A percentile compares a stretch with the other conserved stretches of the same genome.
phyloP scores from a whole-genome alignment of 2,888 invertebrate species.

The Cephonodes hylas region DNA sequence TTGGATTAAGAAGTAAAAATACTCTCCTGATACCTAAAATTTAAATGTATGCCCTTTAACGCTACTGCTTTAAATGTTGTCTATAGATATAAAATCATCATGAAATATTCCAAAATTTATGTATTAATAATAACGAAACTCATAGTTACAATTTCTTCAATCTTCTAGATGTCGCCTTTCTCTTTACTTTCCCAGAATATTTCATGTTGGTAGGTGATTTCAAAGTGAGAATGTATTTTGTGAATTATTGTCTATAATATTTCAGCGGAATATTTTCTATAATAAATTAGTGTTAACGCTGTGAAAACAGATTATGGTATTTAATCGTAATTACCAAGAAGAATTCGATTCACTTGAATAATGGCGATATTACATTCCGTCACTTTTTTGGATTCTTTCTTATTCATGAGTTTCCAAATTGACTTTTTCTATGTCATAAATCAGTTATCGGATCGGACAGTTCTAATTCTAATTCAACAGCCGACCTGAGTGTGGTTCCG shows the following conservation, averaged over 20 bases:
- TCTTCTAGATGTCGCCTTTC: background rate
- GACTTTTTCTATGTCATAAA: conserved; percentile 1
- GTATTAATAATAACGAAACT: background rate
- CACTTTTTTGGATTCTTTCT: background rate
- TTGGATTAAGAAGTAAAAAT: background rate
- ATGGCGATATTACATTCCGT: background rate
- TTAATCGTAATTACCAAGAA: conserved; percentile 64
- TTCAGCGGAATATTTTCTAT: conserved; percentile 75
- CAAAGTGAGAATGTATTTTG: conserved; percentile 60
- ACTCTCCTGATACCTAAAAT: background rate
- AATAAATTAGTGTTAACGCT: conserved; percentile 64
- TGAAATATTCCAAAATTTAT: background rate
- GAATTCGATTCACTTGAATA: conserved; percentile 17
- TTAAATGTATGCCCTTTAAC: conserved; percentile 14
- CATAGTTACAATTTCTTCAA: background rate
- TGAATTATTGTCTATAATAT: conserved; percentile 66
- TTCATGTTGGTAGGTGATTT: conserved; percentile 50
- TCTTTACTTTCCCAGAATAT: conserved; percentile 27
- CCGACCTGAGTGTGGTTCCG: background rate
- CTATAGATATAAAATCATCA: background rate
- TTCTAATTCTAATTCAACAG: background rate
- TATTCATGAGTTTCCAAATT: background rate
- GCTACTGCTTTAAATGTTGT: conserved; percentile 49
- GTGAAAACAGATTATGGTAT: conserved; percentile 62
- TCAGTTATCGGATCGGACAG: conserved; percentile 1